Percentiles rank a stretch among this genome's conserved stretches.
Conservation (phyloP, 2,888 invertebrate genomes). For the Eilema griseolum region DNA sequence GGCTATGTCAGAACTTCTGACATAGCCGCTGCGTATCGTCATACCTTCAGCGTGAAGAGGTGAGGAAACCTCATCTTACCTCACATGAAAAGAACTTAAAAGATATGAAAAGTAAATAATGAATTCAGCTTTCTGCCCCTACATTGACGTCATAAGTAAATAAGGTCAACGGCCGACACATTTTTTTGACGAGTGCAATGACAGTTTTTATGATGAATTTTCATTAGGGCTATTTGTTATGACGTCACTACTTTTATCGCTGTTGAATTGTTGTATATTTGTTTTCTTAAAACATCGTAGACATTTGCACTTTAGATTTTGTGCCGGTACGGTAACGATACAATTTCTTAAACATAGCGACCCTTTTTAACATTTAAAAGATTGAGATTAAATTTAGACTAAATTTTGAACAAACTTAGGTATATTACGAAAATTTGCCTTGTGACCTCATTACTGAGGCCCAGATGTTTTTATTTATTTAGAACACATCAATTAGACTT, state of each 20-base stretch:
- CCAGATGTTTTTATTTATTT: too few relatives aligned
- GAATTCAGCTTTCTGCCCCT: background rate
- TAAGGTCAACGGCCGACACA: conserved; percentile 37
- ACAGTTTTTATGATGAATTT: conserved; percentile 40
- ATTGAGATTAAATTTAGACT: too few relatives aligned
- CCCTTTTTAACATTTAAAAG: too few relatives aligned
- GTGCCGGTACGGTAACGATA: too few relatives aligned
- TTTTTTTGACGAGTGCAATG: conserved; percentile 39
- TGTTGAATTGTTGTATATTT: background rate
- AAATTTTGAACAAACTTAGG: too few relatives aligned
- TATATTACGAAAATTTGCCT: too few relatives aligned
- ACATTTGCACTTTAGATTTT: background rate
- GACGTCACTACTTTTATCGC: conserved; percentile 28
- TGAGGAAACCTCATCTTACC: too few relatives aligned
- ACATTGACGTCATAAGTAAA: conserved; percentile 17
- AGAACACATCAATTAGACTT: too few relatives aligned
- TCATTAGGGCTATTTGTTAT: conserved; percentile 30
- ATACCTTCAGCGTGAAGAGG: background rate
- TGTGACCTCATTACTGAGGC: too few relatives aligned
- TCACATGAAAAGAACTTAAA: background rate
- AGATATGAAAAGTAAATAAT: background rate
- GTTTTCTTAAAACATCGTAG: background rate
- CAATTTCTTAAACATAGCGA: too few relatives aligned
- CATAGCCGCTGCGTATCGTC: too few relatives aligned
- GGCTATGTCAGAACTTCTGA: too few relatives aligned